phyloP scores from a whole-genome alignment of 1,140 invertebrate species.

The Leptinotarsa undecemlineata region DNA sequence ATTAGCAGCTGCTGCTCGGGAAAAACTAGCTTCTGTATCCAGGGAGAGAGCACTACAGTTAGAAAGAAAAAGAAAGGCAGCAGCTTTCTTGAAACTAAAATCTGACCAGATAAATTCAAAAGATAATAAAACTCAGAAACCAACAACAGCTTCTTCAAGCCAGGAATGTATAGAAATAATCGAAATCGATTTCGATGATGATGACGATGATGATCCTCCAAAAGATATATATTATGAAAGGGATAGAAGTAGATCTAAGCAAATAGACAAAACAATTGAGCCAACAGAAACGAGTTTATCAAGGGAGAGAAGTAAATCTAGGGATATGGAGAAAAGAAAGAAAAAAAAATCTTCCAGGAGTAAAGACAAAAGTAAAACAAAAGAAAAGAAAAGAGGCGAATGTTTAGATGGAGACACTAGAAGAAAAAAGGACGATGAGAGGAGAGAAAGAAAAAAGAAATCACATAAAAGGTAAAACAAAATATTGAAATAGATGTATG shows the following conservation, averaged over 20 bases:
- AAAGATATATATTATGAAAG: constrained; percentile 25
- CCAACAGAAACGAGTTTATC: constrained; percentile 10
- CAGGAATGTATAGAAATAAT: constrained; percentile 25
- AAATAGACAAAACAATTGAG: background rate
- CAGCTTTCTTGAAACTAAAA: constrained; percentile 67
- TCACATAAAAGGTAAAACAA: constrained; percentile 46
- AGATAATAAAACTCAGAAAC: constrained; percentile 7
- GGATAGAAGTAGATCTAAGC: constrained; percentile 11
- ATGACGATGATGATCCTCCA: constrained; percentile 1
- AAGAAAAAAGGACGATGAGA: constrained; percentile 24
- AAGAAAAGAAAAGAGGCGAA: constrained; percentile 26
- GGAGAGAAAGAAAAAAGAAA: constrained; percentile 37
- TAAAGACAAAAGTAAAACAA: constrained; percentile 18
- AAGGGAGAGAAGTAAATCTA: constrained; percentile 26
- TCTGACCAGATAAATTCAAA: constrained; percentile 27
- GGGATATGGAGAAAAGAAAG: constrained; percentile 21
- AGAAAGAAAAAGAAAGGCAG: constrained; percentile 70
- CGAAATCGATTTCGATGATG: constrained; percentile 16
- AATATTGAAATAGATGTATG: background rate
- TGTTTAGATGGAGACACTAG: constrained; percentile 23
- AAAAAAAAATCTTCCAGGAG: constrained; percentile 6
- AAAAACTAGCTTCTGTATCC: constrained; percentile 61
- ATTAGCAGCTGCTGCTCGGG: constrained; percentile 63
- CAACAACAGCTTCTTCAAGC: background rate
- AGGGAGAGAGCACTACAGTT: constrained; percentile 69